Evolutionary conservation across 2,888 invertebrate species (phyloP).

Genomic region (Brachyptera putata): DNA sequence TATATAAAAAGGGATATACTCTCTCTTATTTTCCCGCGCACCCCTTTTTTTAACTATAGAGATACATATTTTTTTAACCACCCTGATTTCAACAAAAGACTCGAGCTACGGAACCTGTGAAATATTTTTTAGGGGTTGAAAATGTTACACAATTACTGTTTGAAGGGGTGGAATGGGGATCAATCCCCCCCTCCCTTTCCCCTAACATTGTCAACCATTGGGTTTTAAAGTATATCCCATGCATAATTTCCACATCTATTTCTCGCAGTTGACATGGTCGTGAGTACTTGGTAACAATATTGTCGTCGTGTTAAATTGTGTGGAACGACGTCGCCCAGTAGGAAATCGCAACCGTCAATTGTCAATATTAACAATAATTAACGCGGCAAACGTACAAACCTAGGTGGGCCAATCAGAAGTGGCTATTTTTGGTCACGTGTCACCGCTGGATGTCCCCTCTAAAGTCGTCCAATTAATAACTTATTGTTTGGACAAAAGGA

Average conservation of each 20-base stretch:
- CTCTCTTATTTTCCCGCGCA: background rate
- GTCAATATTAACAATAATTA: constrained; percentile 18
- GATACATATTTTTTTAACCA: constrained; percentile 10
- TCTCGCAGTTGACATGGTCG: background rate
- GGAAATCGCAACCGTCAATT: constrained; percentile 10
- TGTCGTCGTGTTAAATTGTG: constrained; percentile 5
- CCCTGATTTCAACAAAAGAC: background rate
- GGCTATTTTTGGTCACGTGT: background rate
- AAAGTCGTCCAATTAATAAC: constrained; percentile 10
- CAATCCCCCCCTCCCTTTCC: background rate
- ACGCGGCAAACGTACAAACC: background rate
- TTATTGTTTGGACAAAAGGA: background rate
- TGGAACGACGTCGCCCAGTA: constrained; percentile 4
- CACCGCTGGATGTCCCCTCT: background rate
- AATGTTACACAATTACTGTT: constrained; percentile 17
- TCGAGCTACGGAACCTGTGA: constrained; percentile 11
- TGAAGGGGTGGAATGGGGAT: constrained; percentile 18
- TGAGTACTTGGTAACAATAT: constrained; percentile 1
- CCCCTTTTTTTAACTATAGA: background rate
- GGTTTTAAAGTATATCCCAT: background rate
- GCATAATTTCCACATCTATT: constrained; percentile 16
- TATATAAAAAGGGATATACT: background rate
- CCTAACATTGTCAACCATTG: constrained; percentile 9
- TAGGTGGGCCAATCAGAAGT: background rate
- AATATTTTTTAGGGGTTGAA: constrained; percentile 17